Evolutionary conservation across 2,797 vertebrate species (phyloP), one percentile per base, ranked within the genome.

Genomic region (Enoplosus armatus): DNA sequence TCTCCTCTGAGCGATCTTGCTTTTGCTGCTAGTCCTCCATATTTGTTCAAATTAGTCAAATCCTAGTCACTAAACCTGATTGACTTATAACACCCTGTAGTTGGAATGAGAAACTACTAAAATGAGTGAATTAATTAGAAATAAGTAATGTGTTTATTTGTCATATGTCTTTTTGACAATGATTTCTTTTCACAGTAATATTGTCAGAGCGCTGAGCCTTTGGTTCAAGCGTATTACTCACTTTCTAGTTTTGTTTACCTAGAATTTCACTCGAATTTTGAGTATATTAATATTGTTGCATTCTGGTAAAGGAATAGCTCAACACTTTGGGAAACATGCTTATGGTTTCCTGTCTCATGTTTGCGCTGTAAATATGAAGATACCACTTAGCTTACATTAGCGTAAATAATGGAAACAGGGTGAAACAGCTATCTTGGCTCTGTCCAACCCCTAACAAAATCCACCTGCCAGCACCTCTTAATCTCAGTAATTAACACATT

Each of bases 31-130:
- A 5, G 6, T n/a, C 18, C n/a, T 65, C 27, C 27, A n/a, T 67
- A 33, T 68, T 72, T 69, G 20, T 22, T 37, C 12, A 43, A 43
- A 72, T 51, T 22, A 27, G 45, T 41, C 37, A 29, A 59, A 74
- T 62, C 48, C 4, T 41, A 29, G 0, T 22, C 18, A 51, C 1
- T 6, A 24, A 18, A 76, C 68, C n/a, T 15, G 43, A 70, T 35
- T n/a, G 24, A 10, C 6, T 27, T 8, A 24, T 20, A 8, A 18
- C 22, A 26, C 24, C 15, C 5, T 37, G 50, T 54, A 18, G 11
- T 14, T 35, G 31, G 8, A 65, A 62, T 9, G 8, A 37, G 26
- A 54, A 9, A 15, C 3, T 37, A 53, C 5, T 37, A 53, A 5
- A 26, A 2, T 45, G 14, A 15, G 22, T 62, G 6, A 7, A 27